Evolutionary conservation across 2,797 vertebrate genomes (phyloP), one percentile per base, ranked within the genome.

Genomic region (Propithecus perrieri): DNA sequence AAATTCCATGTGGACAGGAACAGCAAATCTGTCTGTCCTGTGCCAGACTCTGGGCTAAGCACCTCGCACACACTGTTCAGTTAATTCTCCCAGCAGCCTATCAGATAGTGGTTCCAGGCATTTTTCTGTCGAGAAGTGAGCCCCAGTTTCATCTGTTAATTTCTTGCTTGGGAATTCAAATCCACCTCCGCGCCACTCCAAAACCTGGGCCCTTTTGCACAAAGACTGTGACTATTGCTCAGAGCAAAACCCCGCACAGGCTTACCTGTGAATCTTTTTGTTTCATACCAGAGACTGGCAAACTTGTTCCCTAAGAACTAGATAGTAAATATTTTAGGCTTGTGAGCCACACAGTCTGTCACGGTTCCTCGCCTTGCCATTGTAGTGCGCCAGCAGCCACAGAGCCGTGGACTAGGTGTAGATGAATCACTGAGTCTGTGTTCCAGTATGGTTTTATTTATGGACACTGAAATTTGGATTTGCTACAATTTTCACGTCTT

Each of bases 401-500:
- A 41, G 55, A 59, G 75, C 71, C 9, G 0, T 18, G 35, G 43
- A 38, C 65, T 33, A 28, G 13, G 22, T 24, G 13, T 26, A 76
- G 46, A 41, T 30, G 12, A 43, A 24, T 38, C 43, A 28, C 43
- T 11, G 7, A 38, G 61, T 30, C 86, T 81, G 7, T n/a, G 50
- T 74, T 91, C 83, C 83, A 78, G 1, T 78, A 76, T 7, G 11
- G 18, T 14, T 72, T 85, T 94, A 57, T 78, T 90, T 87, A 59
- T 18, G 33, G 84, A 87, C 67, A 48, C 59, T 79, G 88, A 48
- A 85, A 89, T 89, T 83, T 97, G 50, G 43, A 74, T 69, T 96
- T 92, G 4, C 1, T 41, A 22, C 71, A 35, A 65, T 81, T 91
- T 94, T 96, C 65, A 2, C 84, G 30, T 72, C 22, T 86, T 83